These are phyloP conservation scores for Donacobius atricapilla DNA, from an alignment of 2,113 vertebrate species.

Conservation along the genomic window DNA sequence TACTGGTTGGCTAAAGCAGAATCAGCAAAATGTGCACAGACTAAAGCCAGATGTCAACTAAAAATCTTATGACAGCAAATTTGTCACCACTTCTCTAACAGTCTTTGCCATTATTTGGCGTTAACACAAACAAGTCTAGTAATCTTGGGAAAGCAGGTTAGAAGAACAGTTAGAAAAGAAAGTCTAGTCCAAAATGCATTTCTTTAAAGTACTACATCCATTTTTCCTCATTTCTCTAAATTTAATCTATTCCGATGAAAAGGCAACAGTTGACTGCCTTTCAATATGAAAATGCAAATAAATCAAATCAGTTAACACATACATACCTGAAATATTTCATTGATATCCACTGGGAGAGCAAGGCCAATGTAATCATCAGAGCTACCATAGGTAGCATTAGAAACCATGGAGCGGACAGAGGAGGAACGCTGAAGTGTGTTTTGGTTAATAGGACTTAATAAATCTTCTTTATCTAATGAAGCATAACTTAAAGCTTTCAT, in stretches of 20 bases:
- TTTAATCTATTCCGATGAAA: neutral
- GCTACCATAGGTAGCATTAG: slow-evolving; percentile 88
- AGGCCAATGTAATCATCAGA: slow-evolving; percentile 95
- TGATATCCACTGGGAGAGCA: slow-evolving; percentile 91
- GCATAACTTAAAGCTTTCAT: slow-evolving; percentile 98
- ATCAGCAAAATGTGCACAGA: neutral
- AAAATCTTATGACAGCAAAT: neutral
- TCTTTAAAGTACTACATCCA: neutral
- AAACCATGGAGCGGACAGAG: slow-evolving; percentile 96
- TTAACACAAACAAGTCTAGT: neutral
- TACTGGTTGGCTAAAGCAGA: neutral
- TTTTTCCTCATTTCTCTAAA: neutral
- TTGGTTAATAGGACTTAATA: slow-evolving; percentile 96
- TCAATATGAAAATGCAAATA: neutral
- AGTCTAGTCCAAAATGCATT: neutral
- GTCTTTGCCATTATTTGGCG: neutral
- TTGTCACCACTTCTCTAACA: neutral
- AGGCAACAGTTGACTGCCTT: neutral
- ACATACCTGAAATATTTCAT: slow-evolving; percentile 88
- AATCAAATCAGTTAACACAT: neutral
- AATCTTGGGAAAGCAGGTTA: neutral
- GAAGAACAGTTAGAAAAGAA: neutral
- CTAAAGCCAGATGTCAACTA: neutral
- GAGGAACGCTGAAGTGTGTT: slow-evolving; percentile 94
- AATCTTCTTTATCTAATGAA: slow-evolving; percentile 96